Evolutionary conservation across 2,888 invertebrate species (phyloP), one percentile per base, ranked within the genome.

Genomic region (Leucozona laternaria): DNA sequence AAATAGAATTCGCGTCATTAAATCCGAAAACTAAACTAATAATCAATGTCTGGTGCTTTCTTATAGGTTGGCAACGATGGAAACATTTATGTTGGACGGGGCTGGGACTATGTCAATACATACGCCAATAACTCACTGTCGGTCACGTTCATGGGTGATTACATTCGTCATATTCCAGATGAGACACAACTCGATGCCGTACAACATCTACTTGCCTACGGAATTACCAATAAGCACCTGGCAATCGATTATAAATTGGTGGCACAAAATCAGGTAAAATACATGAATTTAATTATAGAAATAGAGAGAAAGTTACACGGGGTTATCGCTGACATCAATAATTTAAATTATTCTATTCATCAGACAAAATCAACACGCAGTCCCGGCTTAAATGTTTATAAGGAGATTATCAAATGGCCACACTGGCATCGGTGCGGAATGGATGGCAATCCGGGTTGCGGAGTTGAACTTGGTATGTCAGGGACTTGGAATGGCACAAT

Each of bases 61-160:
- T 11, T 4, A 5, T 57, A 94, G 88, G 92, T 95, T 71, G 94
- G 94, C 7, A 93, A 93, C 43, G 94, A 95, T 90, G 94, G 94
- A 8, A 92, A 92, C 82, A 90, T 94, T 40, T 94, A 94, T 89
- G 93, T 93, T 62, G 94, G 94, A 34, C 91, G 94, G 79, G 94
- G 94, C 84, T 94, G 93, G 94, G 91, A 93, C 79, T 92, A 91
- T 50, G 92, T 93, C 64, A 95, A 94, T 79, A 93, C 94, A 43
- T 94, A 94, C 89, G 92, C 93, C 20, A 92, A 91, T 90, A 91
- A 92, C 72, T 92, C 93, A 57, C 91, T 94, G 80, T 93, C 93
- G 4, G 91, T 94, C 48, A 92, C 92, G 78, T 93, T 94, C 88
- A 92, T 94, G 90, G 94, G 94, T 25, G 93, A 94, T 89, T 94